A percentile compares a stretch with the other conserved stretches of the same genome.
Conservation (phyloP, 2,888 invertebrate genomes). For the Stomorhina lunata region DNA sequence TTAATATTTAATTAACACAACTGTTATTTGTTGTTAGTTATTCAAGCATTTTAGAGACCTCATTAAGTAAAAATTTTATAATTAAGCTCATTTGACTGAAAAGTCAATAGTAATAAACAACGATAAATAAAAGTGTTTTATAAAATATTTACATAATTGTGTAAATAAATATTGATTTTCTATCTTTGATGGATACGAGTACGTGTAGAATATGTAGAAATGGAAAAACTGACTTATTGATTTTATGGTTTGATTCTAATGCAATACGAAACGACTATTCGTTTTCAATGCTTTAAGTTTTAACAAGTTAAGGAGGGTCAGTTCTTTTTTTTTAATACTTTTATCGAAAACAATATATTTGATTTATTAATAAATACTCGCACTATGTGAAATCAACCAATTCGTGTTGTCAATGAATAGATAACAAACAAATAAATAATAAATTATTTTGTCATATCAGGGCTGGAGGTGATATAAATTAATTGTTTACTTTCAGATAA, state of each 20-base stretch:
- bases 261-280: too few species aligned
- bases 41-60: slow-evolving; percentile 13
- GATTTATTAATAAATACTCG: background rate
- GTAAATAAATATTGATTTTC: slow-evolving; percentile 10
- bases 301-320: background rate
- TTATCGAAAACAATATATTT: background rate
- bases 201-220: too few species aligned
- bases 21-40: background rate
- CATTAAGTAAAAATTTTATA: slow-evolving; percentile 20
- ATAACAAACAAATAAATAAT: background rate
- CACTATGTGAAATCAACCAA: background rate
- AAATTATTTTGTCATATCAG: background rate
- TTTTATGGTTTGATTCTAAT: background rate
- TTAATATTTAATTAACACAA: slow-evolving; percentile 4
- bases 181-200: background rate
- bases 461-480: background rate
- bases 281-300: background rate
- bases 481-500: background rate
- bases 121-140: background rate
- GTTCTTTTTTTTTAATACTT: too few species aligned
- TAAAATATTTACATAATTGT: background rate
- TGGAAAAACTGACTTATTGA: background rate
- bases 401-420: background rate
- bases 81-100: slow-evolving; percentile 7
- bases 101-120: background rate